phyloP scores from a whole-genome alignment of 2,797 vertebrate species.

The Chiloscyllium punctatum region DNA sequence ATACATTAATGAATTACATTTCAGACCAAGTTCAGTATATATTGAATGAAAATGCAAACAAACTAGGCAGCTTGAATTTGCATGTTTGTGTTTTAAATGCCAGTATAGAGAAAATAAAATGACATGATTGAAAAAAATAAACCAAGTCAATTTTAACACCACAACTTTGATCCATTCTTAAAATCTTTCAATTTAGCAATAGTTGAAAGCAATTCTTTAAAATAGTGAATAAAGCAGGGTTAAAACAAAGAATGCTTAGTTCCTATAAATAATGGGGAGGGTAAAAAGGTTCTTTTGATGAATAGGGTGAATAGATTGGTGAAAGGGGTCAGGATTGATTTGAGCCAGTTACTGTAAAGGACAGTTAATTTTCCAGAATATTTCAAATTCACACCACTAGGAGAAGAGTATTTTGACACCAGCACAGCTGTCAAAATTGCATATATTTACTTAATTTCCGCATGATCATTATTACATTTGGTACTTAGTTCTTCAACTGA shows the following conservation, averaged over 20 bases:
- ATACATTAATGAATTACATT: neutral
- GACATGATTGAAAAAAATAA: neutral
- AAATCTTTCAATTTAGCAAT: neutral
- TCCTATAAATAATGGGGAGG: neutral
- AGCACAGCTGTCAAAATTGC: neutral
- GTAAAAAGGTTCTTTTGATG: neutral
- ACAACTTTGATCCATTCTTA: neutral
- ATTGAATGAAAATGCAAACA: neutral
- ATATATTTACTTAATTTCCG: neutral
- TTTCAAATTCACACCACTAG: neutral
- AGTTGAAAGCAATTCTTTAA: neutral
- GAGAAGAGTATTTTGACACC: neutral
- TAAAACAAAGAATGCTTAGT: neutral
- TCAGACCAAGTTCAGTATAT: neutral
- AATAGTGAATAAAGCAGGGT: neutral
- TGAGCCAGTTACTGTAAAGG: neutral
- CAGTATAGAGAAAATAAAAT: neutral
- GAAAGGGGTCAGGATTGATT: neutral
- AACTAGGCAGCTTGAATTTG: neutral
- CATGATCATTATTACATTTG: neutral
- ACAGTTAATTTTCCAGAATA: neutral
- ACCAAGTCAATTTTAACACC: neutral
- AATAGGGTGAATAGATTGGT: neutral
- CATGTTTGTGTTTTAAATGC: neutral
- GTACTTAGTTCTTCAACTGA: neutral